Evolutionary conservation across 2,113 vertebrate genomes (phyloP), one percentile per base, ranked within the genome.

Genomic region (Neomonachus schauinslandi): DNA sequence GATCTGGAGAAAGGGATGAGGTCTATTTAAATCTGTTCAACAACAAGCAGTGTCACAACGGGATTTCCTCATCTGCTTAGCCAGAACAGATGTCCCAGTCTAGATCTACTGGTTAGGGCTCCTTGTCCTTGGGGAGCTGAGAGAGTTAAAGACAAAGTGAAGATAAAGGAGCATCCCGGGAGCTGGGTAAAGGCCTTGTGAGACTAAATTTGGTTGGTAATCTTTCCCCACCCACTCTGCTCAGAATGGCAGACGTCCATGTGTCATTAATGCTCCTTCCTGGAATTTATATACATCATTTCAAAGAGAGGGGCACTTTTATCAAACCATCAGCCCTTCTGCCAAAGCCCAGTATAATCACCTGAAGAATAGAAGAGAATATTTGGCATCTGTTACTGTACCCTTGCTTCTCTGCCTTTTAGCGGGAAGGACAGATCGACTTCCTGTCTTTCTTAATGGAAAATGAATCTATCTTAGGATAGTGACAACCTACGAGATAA

Each of bases 381-480:
- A 80, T 21, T 77, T 92, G 94, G 61, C 46, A 82, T 94, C 63
- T 91, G 84, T 81, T 97, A 95, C 55, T 81, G 65, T 28, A 74
- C n/a, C 21, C 79, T 98, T 90, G 63, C 79, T 94, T 97, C 57
- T 81, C 69, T 71, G 33, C 63, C 67, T 97, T 96, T 96, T 94
- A 95, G 71, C 69, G 91, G 87, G 95, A 92, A 97, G 91, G 92
- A 97, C 36, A 97, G 92, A 97, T 95, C 0, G 57, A 97, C 88
- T 94, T 96, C 94, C 69, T 98, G 90, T 80, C 96, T 95, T 96
- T 96, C 84, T 97, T 97, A 97, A 96, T 91, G 88, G 88, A 82
- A 97, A 97, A 96, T 93, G 57, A 97, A 95, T 97, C 55, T 92
- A 79, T 96, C 36, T 92, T 92, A 92, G 76, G 63, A 96, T 77